Base-by-base conservation (phyloP, 2,888 invertebrate genomes). In the Pristionchus mayeri region DNA sequence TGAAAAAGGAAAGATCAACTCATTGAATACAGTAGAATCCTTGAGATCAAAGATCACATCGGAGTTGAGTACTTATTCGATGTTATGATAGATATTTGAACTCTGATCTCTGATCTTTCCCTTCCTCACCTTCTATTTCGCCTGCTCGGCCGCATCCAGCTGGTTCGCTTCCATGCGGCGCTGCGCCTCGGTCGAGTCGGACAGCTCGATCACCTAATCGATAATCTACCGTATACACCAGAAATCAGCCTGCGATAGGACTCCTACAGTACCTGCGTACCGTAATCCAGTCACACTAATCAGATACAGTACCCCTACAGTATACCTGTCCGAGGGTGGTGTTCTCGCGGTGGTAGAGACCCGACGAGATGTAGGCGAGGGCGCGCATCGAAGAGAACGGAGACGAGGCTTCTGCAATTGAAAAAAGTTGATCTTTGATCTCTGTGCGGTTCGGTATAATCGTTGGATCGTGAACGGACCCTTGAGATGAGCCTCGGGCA, bases 311-410 rank as follows among this genome's bases (percentile, higher is more conserved):
- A 18, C 13, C 16, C 50, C 30, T 40, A 40, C 67, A n/a, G 40
- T 13, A 13, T 34, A 82, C 71, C 83, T 83, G 83, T 3, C 83
- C 83, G 40, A 37, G 34, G 21, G 24, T 67, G 54, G 57, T 52
- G 52, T 83, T 83, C 54, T 83, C 83, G 4, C 83, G 21, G 3
- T 40, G 37, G 54, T 52, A 83, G 9, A 83, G 83, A n/a, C 50
- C 83, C 9, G n/a, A 44, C 11, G 34, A 48, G 34, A 83, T 83
- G 37, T 52, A n/a, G 40, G 67, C 71, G 24, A 83, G 67, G 2
- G 52, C 52, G 18, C 71, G 34, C 83, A 71, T 27, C 2, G 71
- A 40, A 3, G 83, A 71, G 34, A 71, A 30, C 37, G 63, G 24
- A 3, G 50, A 48, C 11, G 63, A 18, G 1, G 37, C 82, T 13